phyloP scores from a whole-genome alignment of 2,113 vertebrate species.

The Rhinichthys klamathensis region DNA sequence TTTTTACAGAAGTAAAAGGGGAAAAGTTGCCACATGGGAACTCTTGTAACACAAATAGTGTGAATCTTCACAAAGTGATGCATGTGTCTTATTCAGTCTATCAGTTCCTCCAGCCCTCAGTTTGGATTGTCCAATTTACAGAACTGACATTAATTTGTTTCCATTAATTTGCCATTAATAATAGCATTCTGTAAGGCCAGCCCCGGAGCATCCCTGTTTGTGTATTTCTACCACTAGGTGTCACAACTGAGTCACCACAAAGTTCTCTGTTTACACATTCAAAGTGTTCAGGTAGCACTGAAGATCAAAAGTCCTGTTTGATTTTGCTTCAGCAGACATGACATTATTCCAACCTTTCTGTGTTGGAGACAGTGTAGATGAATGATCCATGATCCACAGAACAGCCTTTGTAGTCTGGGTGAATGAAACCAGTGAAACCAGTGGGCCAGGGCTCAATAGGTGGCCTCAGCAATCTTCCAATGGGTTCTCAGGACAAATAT shows the following conservation, averaged over 20 bases:
- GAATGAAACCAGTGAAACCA: background rate
- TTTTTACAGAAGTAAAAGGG: background rate
- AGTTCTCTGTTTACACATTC: background rate
- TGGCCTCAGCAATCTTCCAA: background rate
- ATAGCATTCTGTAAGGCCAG: background rate
- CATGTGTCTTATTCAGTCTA: background rate
- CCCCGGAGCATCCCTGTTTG: background rate
- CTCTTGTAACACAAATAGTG: background rate
- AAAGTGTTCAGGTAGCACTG: background rate
- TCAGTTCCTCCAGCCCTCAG: background rate
- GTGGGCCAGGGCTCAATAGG: no score
- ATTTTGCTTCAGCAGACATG: background rate
- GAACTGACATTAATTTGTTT: background rate
- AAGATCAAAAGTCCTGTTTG: background rate
- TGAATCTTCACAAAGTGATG: no score
- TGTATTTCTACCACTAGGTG: conserved; percentile 28
- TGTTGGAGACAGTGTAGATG: background rate
- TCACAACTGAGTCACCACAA: conserved; percentile 35
- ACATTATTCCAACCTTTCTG: conserved; percentile 3
- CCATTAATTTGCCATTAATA: background rate
- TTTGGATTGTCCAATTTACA: background rate
- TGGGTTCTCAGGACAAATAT: background rate
- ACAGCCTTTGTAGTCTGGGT: background rate
- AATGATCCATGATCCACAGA: background rate
- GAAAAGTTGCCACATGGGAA: background rate